Evolutionary conservation across 2,113 vertebrate genomes (phyloP).

Genomic region (Myanophis thanlyinensis): DNA sequence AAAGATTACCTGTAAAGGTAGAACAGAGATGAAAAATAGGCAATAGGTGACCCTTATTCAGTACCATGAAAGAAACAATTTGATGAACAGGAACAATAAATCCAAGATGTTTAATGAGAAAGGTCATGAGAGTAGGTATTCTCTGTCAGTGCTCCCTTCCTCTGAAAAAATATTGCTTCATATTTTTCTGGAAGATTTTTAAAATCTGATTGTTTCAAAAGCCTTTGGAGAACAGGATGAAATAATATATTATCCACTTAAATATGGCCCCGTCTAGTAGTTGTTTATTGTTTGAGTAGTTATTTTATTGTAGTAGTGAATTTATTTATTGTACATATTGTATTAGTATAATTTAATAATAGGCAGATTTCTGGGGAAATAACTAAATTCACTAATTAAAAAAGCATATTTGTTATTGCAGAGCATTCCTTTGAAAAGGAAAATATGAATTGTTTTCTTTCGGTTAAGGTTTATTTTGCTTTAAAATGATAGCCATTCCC

Average conservation of each 20-base stretch:
- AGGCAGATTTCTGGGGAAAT: background rate
- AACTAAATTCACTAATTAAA: background rate
- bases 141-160: background rate
- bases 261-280: background rate
- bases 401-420: background rate
- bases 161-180: background rate
- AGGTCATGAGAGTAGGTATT: background rate
- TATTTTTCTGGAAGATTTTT: background rate
- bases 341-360: background rate
- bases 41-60: background rate
- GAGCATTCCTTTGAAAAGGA: background rate
- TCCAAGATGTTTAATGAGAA: background rate
- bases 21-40: background rate
- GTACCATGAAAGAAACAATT: background rate
- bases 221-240: background rate
- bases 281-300: no score
- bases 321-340: background rate
- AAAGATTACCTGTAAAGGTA: background rate
- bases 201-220: background rate
- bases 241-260: background rate
- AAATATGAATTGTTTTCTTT: background rate
- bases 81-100: background rate
- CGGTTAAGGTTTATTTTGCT: background rate
- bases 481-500: background rate
- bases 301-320: background rate